Evolutionary conservation across 2,888 invertebrate species (phyloP), one percentile per base, ranked within the genome.

Genomic region (Ormyrus labotus): DNA sequence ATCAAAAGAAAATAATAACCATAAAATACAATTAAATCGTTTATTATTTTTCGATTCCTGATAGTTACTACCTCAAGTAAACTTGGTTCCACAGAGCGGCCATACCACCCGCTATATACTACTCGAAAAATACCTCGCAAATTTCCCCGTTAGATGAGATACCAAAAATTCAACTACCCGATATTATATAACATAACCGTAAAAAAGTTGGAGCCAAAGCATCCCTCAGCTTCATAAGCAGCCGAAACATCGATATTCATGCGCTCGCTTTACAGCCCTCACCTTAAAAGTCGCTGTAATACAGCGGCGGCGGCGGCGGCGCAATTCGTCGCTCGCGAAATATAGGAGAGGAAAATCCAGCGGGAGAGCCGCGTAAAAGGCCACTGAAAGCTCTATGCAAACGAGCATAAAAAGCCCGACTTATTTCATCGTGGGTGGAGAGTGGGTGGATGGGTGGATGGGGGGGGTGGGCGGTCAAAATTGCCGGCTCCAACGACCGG

Each of bases 331-430:
- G 34, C 34, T 34, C 34, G 19, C 60, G 47, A 64, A 72, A 53
- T 47, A 55, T 64, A 64, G 47, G 61, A 64, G 9, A 53, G 53
- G n/a, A 61, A 61, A 64, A 72, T 6, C 47, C n/a, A 0, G 8
- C 55, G 51, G 6, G 1, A 53, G 7, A 63, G n/a, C 19, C 45
- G 47, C 53, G 53, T 71, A 50, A 47, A 60, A 60, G 48, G n/a
- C 34, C 50, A 50, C 47, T 53, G 65, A 13, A 51, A 10, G 34
- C 13, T 45, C 45, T 47, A 77, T 69, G 70, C 70, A 77, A 77
- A 78, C 72, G 72, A 72, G 48, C 55, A 34, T 34, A 65, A 72
- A 72, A 71, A 48, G 11, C 2, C n/a, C 65, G 50, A 68, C 68
- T 63, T 68, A 58, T 68, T 61, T n/a, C 8, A 61, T 73, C 53